A percentile compares a stretch with the other conserved stretches of the same genome.
phyloP scores from a whole-genome alignment of 2,113 vertebrate species.

The Notarius quadriscutis region DNA sequence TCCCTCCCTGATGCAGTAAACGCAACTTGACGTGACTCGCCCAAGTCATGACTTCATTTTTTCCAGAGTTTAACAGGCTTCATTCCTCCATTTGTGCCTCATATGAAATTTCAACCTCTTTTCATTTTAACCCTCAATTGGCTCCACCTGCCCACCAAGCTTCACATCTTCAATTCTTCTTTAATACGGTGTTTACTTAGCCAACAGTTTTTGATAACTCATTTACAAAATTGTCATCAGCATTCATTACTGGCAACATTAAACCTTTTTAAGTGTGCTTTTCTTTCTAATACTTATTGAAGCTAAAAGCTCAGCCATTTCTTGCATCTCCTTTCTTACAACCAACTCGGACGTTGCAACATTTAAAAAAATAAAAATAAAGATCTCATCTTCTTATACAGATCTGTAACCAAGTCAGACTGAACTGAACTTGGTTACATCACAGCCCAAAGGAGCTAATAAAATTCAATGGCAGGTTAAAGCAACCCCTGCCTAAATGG shows the following conservation, averaged over 20 bases:
- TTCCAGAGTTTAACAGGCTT: conserved; percentile 32
- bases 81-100: conserved; percentile 4
- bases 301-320: neutral
- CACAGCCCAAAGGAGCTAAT: conserved; percentile 1
- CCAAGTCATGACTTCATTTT: conserved; percentile 50
- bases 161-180: neutral
- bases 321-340: neutral
- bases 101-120: conserved; percentile 15
- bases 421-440: conserved; percentile 46
- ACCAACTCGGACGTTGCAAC: conserved; percentile 5
- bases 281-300: neutral
- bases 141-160: conserved; percentile 18
- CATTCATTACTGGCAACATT: neutral
- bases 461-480: neutral
- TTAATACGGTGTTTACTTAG: neutral
- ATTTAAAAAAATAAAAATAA: neutral
- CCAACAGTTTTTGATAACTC: neutral
- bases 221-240: neutral
- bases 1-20: conserved; percentile 36
- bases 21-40: conserved; percentile 35
- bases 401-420: conserved; percentile 37
- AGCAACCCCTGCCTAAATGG: neutral
- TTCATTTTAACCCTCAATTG: conserved; percentile 11
- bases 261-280: neutral
- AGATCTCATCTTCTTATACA: conserved; percentile 45